Conservation (phyloP, 35 echinoderm and acorn worm genomes). For the Apostichopus parvimensis region DNA sequence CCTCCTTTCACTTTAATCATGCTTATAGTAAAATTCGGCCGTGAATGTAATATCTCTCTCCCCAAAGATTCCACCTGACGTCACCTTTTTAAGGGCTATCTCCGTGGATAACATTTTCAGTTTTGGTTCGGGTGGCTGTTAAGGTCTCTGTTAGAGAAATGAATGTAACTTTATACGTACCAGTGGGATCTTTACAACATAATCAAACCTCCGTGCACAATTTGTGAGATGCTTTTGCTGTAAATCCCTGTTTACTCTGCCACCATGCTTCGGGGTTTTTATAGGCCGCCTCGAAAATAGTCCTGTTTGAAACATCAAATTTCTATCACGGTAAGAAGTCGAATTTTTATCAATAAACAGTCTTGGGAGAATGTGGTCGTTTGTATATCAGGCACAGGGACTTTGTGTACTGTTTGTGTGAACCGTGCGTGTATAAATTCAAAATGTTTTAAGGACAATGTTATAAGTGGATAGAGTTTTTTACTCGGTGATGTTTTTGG, state of each 20-base stretch:
- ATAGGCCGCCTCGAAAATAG: neutral
- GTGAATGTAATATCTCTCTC: conserved; percentile 27
- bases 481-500: too few species aligned
- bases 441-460: too few species aligned
- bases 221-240: conserved; percentile 20
- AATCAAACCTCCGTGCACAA: conserved; percentile 21
- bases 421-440: too few species aligned
- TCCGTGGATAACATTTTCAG: neutral
- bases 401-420: neutral
- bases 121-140: neutral
- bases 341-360: too few species aligned
- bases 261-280: neutral
- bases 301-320: neutral
- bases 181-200: conserved; percentile 4
- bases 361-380: neutral
- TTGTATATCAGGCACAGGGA: too few species aligned
- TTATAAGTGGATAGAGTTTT: too few species aligned
- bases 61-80: neutral
- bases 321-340: neutral
- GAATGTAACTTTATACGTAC: conserved; percentile 19
- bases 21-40: conserved; percentile 5
- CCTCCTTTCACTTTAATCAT: neutral
- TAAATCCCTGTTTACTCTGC: neutral
- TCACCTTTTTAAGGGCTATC: neutral
- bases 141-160: neutral